Evolutionary conservation across 64 coral and sea anemone genomes (phyloP).

Genomic region (Astreopora myriophthalma): DNA sequence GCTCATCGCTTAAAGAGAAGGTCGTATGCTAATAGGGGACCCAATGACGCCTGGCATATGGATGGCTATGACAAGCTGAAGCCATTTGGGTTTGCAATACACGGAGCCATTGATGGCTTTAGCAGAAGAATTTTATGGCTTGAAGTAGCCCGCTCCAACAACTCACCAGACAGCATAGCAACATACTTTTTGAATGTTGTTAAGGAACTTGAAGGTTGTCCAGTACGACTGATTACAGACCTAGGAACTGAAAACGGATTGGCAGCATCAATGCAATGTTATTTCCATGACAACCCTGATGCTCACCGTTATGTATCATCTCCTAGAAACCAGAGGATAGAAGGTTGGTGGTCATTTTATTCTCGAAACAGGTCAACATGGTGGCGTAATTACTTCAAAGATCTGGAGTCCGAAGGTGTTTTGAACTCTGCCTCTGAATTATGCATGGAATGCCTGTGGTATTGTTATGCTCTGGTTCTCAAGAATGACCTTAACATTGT

Average conservation of each 20-base stretch:
- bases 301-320: conserved; percentile 9
- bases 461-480: no score
- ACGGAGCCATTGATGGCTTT: no score
- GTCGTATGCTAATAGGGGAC: no score
- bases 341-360: conserved; percentile 25
- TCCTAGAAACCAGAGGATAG: conserved; percentile 8
- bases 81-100: no score
- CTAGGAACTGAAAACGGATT: not conserved
- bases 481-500: not conserved
- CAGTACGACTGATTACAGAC: no score
- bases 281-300: not conserved
- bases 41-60: no score
- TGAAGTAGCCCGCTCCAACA: no score
- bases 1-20: not conserved
- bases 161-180: no score
- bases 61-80: no score
- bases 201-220: no score
- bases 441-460: conserved; percentile 15
- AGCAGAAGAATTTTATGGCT: no score
- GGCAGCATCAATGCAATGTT: not conserved
- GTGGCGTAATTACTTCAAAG: conserved; percentile 1
- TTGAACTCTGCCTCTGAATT: conserved; percentile 14
- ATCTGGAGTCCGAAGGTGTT: conserved; percentile 3
- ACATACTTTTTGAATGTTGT: no score
- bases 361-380: not conserved